These are phyloP conservation scores for Coccyzus lansbergi DNA, from an alignment of 2,797 vertebrate genomes.

Conservation along the genomic window DNA sequence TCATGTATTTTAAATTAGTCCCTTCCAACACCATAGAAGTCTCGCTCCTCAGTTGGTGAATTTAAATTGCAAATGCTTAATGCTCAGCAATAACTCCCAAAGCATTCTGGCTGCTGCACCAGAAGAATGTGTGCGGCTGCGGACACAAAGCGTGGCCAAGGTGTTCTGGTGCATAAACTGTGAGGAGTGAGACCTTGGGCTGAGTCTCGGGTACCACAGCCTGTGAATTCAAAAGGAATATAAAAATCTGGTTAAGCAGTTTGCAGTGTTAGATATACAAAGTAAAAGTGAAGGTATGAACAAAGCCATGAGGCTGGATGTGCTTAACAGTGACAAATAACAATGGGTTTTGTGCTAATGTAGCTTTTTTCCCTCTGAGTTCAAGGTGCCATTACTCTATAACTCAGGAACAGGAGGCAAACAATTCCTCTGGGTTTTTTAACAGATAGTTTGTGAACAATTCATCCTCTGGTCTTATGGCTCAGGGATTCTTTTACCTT, in stretches of 20 bases:
- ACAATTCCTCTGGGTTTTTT: not conserved
- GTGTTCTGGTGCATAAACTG: not conserved
- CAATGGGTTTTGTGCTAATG: not conserved
- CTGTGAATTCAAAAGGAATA: not conserved
- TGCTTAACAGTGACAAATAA: not conserved
- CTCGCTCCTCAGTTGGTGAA: not conserved
- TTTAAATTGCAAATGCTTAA: not conserved
- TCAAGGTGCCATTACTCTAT: not conserved
- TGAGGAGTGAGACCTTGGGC: not conserved
- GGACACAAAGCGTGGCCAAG: accelerated
- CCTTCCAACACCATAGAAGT: not conserved
- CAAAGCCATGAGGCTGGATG: not conserved
- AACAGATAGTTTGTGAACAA: not conserved
- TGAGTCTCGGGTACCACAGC: accelerated
- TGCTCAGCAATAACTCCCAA: not conserved
- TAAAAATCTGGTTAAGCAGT: not conserved
- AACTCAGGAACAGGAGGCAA: not conserved
- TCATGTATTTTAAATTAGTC: not conserved
- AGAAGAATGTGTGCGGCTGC: not conserved
- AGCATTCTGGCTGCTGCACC: not conserved
- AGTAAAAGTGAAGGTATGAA: not conserved
- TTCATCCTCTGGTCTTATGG: not conserved
- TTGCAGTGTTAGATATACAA: not conserved
- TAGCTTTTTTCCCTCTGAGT: not conserved
- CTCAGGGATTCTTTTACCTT: not conserved